Evolutionary conservation across 2,113 vertebrate species (phyloP).

Genomic region (Nothoprocta pentlandii): DNA sequence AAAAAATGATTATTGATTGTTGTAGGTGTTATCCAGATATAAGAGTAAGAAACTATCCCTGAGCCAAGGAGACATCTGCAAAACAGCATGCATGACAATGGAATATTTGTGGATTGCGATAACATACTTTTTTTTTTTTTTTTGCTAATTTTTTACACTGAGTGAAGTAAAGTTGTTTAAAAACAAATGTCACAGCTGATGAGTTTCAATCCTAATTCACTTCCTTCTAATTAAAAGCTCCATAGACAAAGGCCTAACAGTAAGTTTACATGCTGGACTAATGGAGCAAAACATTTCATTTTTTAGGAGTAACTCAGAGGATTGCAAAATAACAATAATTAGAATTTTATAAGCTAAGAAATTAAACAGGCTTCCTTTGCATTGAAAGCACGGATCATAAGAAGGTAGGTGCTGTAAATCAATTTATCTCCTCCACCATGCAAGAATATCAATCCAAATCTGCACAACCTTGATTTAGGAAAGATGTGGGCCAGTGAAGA

Average conservation of each 20-base stretch:
- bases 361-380: not conserved
- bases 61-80: not conserved
- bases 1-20: slow-evolving; percentile 15
- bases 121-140: slow-evolving; percentile 13
- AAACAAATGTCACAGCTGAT: slow-evolving; percentile 49
- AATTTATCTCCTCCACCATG: not conserved
- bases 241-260: slow-evolving; percentile 40
- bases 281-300: slow-evolving; percentile 54
- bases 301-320: slow-evolving; percentile 23
- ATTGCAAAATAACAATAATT: slow-evolving; percentile 12
- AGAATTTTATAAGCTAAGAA: not conserved
- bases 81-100: not conserved
- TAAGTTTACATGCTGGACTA: slow-evolving; percentile 64
- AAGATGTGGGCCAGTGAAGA: not conserved
- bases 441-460: not conserved
- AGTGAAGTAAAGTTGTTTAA: slow-evolving; percentile 44
- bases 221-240: slow-evolving; percentile 70
- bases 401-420: not conserved
- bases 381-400: not conserved
- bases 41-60: not conserved
- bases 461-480: not conserved
- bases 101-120: slow-evolving; percentile 39
- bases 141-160: slow-evolving; percentile 23
- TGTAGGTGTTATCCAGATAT: not conserved
- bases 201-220: slow-evolving; percentile 47